phyloP scores from a whole-genome alignment of 2,888 invertebrate genomes.

The Heliothis peltigera region DNA sequence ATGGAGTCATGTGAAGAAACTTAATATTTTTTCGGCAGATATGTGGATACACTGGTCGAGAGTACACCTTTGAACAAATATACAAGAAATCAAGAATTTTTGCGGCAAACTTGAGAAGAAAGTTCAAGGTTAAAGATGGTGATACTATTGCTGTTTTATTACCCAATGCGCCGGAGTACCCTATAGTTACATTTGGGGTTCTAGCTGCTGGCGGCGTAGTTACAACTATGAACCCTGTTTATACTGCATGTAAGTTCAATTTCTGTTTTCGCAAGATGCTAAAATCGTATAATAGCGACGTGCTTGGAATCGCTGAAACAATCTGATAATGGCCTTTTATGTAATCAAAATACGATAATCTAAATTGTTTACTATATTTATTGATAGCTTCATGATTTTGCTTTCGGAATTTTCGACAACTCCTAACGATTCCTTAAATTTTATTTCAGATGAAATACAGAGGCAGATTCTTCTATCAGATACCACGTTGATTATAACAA shows the following conservation, averaged over 20 bases:
- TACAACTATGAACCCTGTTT: conserved; percentile 93
- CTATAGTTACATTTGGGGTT: conserved; percentile 90
- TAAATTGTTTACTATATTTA: too few relatives aligned
- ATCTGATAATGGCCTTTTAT: too few relatives aligned
- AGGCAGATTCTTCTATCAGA: conserved; percentile 90
- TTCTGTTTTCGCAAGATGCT: neutral
- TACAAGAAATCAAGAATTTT: conserved; percentile 90
- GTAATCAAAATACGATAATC: too few relatives aligned
- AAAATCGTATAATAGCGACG: too few relatives aligned
- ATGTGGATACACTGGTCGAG: conserved; percentile 91
- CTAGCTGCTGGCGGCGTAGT: conserved; percentile 91
- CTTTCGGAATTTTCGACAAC: too few relatives aligned
- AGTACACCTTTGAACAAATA: conserved; percentile 91
- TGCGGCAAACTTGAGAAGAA: conserved; percentile 90
- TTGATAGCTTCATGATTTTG: too few relatives aligned
- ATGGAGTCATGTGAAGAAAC: too few relatives aligned
- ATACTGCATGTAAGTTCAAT: conserved; percentile 88
- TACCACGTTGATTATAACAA: conserved; percentile 90
- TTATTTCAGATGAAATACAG: conserved; percentile 91
- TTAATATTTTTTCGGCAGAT: conserved; percentile 91
- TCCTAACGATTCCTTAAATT: neutral
- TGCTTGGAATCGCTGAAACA: too few relatives aligned
- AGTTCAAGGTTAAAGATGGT: conserved; percentile 90
- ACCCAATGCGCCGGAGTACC: conserved; percentile 93
- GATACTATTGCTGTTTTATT: conserved; percentile 92